Evolutionary conservation across 2,888 invertebrate species (phyloP).

Genomic region (Dynastes grantii): DNA sequence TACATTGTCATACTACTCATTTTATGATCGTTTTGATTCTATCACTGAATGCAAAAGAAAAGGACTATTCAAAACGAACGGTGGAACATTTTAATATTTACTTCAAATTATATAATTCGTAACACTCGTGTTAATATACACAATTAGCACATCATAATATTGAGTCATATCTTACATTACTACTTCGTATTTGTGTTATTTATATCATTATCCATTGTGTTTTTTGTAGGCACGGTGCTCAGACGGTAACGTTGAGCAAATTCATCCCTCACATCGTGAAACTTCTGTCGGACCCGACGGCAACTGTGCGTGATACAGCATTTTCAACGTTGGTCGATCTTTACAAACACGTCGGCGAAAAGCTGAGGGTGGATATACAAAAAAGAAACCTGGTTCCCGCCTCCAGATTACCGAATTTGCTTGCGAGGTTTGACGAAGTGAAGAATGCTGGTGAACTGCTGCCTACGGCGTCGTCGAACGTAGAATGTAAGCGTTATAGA

Average conservation of each 20-base stretch:
- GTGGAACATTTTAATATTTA: not conserved
- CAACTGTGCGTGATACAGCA: conserved; percentile 90
- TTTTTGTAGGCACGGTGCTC: conserved; percentile 83
- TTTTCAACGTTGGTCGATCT: conserved; percentile 89
- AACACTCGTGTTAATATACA: not conserved
- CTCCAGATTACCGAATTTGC: conserved; percentile 80
- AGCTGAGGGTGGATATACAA: conserved; percentile 85
- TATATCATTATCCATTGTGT: not conserved
- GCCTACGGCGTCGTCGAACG: conserved; percentile 76
- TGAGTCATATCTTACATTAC: not conserved
- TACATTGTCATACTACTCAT: no score
- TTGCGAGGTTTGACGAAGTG: conserved; percentile 91
- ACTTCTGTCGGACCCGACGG: conserved; percentile 89
- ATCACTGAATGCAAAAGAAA: no score
- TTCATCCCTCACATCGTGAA: conserved; percentile 88
- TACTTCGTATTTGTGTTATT: not conserved
- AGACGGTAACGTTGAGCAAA: conserved; percentile 85
- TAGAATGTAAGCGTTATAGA: conserved; percentile 62
- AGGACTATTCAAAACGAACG: no score
- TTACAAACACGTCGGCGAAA: conserved; percentile 94
- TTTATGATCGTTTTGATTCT: no score
- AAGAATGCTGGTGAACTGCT: conserved; percentile 85
- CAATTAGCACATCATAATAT: conserved; percentile 4
- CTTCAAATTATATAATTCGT: not conserved
- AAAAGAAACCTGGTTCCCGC: conserved; percentile 86